Percentiles rank a stretch among this genome's conserved stretches.
Evolutionary conservation across 1,140 invertebrate genomes (phyloP).

Genomic region (Melanaphis sacchari): DNA sequence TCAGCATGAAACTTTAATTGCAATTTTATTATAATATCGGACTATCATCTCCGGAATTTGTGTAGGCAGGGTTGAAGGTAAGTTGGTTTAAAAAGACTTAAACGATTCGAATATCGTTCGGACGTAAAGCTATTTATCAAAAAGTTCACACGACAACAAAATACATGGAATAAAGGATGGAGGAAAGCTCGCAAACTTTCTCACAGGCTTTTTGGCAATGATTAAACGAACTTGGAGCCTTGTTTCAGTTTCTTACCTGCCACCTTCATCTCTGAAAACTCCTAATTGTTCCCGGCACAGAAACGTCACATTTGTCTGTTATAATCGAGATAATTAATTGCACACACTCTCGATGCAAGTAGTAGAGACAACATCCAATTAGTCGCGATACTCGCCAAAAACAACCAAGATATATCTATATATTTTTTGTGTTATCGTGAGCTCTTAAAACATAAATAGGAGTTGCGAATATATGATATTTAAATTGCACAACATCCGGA

Average conservation of each 20-base stretch:
- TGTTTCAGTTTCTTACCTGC: constrained; percentile 55
- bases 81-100: constrained; percentile 54
- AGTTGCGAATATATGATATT: neutral
- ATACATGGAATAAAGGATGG: neutral
- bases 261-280: neutral
- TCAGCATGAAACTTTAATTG: constrained; percentile 10
- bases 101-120: constrained; percentile 52
- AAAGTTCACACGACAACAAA: constrained; percentile 32
- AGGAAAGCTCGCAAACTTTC: constrained; percentile 47
- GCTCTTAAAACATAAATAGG: neutral
- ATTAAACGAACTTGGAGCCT: constrained; percentile 53
- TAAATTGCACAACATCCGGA: neutral
- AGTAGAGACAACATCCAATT: constrained; percentile 18
- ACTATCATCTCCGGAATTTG: neutral
- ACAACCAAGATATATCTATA: too few species aligned
- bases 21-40: constrained; percentile 3
- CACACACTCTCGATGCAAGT: neutral
- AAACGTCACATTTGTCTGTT: constrained; percentile 31
- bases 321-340: constrained; percentile 54
- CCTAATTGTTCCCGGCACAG: constrained; percentile 35
- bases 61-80: neutral
- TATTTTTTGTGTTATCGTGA: neutral
- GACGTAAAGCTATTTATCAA: constrained; percentile 57
- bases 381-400: constrained; percentile 17
- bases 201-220: constrained; percentile 47